Evolutionary conservation across 2,113 vertebrate species (phyloP), one percentile per base, ranked within the genome.

Genomic region (Aphelocoma coerulescens): DNA sequence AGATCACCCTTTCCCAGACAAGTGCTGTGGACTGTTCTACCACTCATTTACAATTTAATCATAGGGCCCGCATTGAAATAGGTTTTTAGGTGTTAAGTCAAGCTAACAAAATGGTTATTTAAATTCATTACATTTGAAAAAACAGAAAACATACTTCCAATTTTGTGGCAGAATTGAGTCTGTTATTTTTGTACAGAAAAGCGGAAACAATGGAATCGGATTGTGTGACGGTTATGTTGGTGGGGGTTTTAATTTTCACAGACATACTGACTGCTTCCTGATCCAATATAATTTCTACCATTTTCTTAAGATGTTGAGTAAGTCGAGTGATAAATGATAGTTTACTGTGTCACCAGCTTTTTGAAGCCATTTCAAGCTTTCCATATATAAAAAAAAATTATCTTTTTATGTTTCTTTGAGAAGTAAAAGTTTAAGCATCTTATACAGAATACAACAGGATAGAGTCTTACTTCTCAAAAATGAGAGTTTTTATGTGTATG

Each of bases 21-120:
- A 93, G 69, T 91, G 69, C 51, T 80, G 24, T 81, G 84, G 68
- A 57, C 80, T 88, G 26, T 67, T 95, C 77, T 91, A 48, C 43
- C 11, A 51, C 74, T 96, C 41, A 96, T 95, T 97, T 96, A 71
- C 78, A 95, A 84, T 97, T 97, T 97, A 93, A 95, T 94, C 20
- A 46, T 81, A 51, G 74, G 33, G 69, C 65, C 26, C 49, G 94
- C 72, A 72, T 5, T 94, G 59, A 95, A 95, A 95, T 89, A 93
- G 74, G 37, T 85, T 93, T 91, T 86, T 85, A 96, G 48, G 32
- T 93, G 86, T 67, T 96, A 96, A 93, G 41, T 88, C 39, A 92
- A 41, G 46, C 57, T 95, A 85, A 89, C 15, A 96, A 92, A 96
- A 82, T 55, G 7, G 51, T 95, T 96, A 93, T 95, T 94, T 97